Evolutionary conservation across 2,797 vertebrate species (phyloP), one percentile per base, ranked within the genome.

Genomic region (Fistularia tabacaria): DNA sequence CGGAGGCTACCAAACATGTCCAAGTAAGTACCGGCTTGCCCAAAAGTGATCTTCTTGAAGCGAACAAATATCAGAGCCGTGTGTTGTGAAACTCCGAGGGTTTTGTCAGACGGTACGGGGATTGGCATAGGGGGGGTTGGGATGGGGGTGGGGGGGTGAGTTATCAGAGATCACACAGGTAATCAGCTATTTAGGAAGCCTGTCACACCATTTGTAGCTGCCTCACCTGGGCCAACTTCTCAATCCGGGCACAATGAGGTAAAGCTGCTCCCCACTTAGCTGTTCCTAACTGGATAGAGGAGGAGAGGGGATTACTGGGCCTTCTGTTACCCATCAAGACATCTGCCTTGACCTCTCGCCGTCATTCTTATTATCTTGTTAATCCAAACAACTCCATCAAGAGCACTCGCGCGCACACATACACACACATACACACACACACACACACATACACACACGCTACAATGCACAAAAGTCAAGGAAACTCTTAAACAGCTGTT

Each of bases 221-320:
- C 53, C 36, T 83, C 55, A 74, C 71, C 80, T 68, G 43, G 48
- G 48, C 12, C 52, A 62, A 36, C 66, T 61, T 76, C 36, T 73
- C 64, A 77, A 73, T 82, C 73, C 1, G 1, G 56, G 57, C 14
- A 6, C 5, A n/a, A 49, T 64, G 44, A 78, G 60, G 62, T 63
- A 68, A 86, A 86, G 81, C 82, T 51, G 71, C 74, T 82, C 75
- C 74, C 53, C 79, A 62, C 57, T 81, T 77, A 79, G 78, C 67
- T 68, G 47, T 63, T 69, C 57, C 60, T 85, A 81, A 78, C 36
- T 46, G 73, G 79, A 85, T 88, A 12, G 74, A 53, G 14, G 11
- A 14, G 51, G 71, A 62, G 36, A 54, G 69, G 48, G 62, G 69
- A 75, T 85, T 73, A 79, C 12, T 41, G 46, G 43, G 3, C 74